Evolutionary conservation across 2,113 vertebrate genomes (phyloP), one percentile per base, ranked within the genome.

Genomic region (Henicopernis longicauda): DNA sequence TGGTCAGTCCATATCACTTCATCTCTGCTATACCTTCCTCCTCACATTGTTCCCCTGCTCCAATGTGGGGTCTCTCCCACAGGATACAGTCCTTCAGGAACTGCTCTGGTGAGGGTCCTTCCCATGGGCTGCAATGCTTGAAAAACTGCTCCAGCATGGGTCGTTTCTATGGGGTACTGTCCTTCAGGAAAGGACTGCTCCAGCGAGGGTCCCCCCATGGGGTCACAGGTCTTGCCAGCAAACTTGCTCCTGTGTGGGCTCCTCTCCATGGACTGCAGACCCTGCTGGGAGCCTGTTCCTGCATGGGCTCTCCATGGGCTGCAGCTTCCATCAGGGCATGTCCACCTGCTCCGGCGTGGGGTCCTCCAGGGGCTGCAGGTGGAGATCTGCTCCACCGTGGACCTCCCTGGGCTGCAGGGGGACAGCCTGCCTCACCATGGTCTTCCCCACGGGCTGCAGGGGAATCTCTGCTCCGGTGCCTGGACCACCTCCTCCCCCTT

Each of bases 151-250:
- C 19, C 17, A 57, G 5, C 6, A 2, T 42, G 31, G 26, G 11
- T 17, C 26, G 3, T 49, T 85, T 23, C 36, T 9, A 16, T 16
- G 18, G 27, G 22, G 6, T 54, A 4, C 19, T 26, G 58, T 29
- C 45, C 29, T 70, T 67, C 38, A 31, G 45, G 34, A 69, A 38
- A 23, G 19, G 26, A 34, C 26, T 59, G 19, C 16, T 69, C 40
- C 23, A 62, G 16, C 1, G 0, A 40, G n/a, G 9, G 26, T 50
- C 13, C 49, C 49, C 47, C 25, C 1, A 3, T 0, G 2, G 42
- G 49, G 36, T 59, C 32, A 42, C 47, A 62, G 9, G 29, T 63
- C 57, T n/a, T 70, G 14, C n/a, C 49, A 55, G n/a, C 79, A 50
- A 63, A 44, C n/a, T 20, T 23, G 16, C 17, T 66, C 25, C 11